These are phyloP conservation scores for Craterocephalus amniculus DNA, from an alignment of 2,797 vertebrate species.

Conservation along the genomic window DNA sequence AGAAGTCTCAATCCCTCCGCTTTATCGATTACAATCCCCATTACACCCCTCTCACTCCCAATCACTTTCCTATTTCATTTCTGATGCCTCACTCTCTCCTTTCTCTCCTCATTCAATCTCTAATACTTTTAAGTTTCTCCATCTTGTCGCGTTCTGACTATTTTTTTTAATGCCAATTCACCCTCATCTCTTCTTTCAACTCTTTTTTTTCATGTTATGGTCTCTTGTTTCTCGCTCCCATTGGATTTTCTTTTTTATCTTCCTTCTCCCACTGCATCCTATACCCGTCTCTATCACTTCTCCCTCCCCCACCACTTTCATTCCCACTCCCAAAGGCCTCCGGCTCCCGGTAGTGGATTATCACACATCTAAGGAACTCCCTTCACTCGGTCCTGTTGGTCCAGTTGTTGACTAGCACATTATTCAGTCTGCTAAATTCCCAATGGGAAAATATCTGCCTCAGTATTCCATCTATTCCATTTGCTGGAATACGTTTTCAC, in stretches of 20 bases:
- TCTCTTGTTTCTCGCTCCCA: constrained; percentile 51
- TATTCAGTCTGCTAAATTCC: constrained; percentile 40
- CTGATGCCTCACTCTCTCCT: constrained; percentile 19
- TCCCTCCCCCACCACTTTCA: constrained; percentile 27
- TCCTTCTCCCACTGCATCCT: constrained; percentile 33
- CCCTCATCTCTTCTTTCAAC: constrained; percentile 31
- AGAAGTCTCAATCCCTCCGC: constrained; percentile 34
- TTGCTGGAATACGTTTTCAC: constrained; percentile 22
- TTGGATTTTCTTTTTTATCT: constrained; percentile 49
- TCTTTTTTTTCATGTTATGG: constrained; percentile 24
- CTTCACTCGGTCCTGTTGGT: constrained; percentile 51
- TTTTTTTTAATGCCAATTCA: neutral
- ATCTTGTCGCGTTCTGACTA: constrained; percentile 23
- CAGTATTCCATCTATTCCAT: neutral
- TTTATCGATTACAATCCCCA: constrained; percentile 56
- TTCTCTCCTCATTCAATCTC: constrained; percentile 16
- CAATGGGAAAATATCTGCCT: constrained; percentile 17
- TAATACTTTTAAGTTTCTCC: constrained; percentile 14
- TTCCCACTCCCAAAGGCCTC: constrained; percentile 54
- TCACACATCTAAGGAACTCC: constrained; percentile 68
- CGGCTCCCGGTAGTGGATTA: constrained; percentile 66
- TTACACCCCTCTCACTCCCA: constrained; percentile 43
- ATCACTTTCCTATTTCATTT: constrained; percentile 35
- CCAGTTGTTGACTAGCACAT: constrained; percentile 42
- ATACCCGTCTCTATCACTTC: constrained; percentile 46